Evolutionary conservation across 2,797 vertebrate species (phyloP).

Genomic region (Uromys caudimaculatus): DNA sequence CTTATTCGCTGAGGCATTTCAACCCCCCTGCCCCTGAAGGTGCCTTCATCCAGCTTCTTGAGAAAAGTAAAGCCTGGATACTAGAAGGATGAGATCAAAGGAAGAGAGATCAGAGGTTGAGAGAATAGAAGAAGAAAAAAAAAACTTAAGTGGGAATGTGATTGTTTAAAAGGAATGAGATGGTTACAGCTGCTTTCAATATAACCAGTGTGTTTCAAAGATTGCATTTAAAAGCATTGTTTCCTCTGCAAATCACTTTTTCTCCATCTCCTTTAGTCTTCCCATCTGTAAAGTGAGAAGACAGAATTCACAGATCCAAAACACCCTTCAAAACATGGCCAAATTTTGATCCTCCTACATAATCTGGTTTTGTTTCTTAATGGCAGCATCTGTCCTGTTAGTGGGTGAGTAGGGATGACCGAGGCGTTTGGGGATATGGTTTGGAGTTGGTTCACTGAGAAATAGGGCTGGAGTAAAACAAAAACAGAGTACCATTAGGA

Average conservation of each 20-base stretch:
- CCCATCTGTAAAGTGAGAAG: not conserved
- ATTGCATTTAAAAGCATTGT: not conserved
- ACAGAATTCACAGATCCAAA: not conserved
- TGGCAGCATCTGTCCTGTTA: not conserved
- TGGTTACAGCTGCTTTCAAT: not conserved
- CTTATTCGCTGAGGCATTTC: not conserved
- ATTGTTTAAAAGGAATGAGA: not conserved
- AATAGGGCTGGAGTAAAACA: not conserved
- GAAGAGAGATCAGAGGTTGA: not conserved
- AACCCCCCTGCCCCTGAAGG: no score
- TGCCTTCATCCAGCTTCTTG: not conserved
- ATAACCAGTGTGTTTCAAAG: not conserved
- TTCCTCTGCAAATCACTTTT: not conserved
- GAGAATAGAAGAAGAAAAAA: not conserved
- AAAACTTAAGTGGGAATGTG: not conserved
- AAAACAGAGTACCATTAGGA: not conserved
- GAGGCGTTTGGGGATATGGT: not conserved
- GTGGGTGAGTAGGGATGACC: accelerated
- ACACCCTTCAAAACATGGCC: not conserved
- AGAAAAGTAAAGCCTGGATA: not conserved
- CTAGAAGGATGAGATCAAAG: no score
- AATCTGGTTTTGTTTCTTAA: not conserved
- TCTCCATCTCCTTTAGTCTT: not conserved
- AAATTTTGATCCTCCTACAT: not conserved
- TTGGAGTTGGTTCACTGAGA: not conserved